Base-by-base conservation (phyloP, 1,140 invertebrate species). In the Hesperophylax magnus region DNA sequence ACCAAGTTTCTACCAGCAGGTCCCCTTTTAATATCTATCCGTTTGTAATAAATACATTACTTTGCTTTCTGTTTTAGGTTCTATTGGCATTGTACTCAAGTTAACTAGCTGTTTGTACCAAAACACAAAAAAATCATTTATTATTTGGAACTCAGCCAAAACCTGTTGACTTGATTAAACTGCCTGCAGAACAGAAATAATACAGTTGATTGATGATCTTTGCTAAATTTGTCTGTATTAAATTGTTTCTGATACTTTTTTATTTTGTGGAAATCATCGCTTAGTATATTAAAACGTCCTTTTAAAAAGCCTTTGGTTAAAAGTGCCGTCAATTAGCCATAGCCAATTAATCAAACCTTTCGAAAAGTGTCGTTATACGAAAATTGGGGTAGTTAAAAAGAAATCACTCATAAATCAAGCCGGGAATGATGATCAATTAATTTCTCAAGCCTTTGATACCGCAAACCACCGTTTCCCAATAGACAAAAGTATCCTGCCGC, bases 391-490 rank as follows among this genome's bases (percentile, higher is more conserved):
- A 65, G 15, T 22, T 17, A 31, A 65, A 65, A 65, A 65, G 24
- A 65, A 17, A 27, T 72, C 34, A 15, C 17, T n/a, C 39, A 18
- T 52, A 18, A 47, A 72, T 72, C 39, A 39, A 53, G 47, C 39
- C n/a, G n/a, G n/a, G 34, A 39, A 72, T 72, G 18, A 53, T 53
- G 74, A 54, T 61, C 18, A 39, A 22, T 58, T 58, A 71, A 24
- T 61, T 52, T 18, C 24, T 17, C 1, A 47, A 69, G 20, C 20
- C 61, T 22, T 31, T 65, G 18, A 24, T 65, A 8, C 61, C 24
- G 24, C 20, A 2, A 47, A 47, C 39, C 39, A 3, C 39, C 9
- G 39, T 9, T 47, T 47, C 39, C 11, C 11, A 1, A 14, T 14
- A 14, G 39, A 47, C 61, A 17, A 58, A 65, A 65, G 61, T 65